Base-by-base conservation (phyloP, 2,888 invertebrate species). In the Ochlodes sylvanus region DNA sequence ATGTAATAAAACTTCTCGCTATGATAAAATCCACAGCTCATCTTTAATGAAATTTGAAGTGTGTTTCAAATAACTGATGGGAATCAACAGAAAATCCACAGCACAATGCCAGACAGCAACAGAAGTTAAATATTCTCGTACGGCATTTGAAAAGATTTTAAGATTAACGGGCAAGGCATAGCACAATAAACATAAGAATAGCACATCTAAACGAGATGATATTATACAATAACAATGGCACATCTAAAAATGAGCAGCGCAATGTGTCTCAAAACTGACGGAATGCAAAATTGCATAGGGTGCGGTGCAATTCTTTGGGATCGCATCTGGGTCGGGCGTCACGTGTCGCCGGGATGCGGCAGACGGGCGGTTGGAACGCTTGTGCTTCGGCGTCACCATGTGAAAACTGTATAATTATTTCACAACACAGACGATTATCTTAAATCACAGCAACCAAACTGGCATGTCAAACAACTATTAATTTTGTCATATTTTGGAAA, bases 221-320 rank as follows among this genome's bases (percentile, higher is more conserved):
- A 50, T 50, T 50, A 50, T 50, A 19, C 19, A 50, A 64, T 61
- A 63, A 54, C 27, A 54, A 66, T 62, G 55, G 52, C 68, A 69
- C 63, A 72, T 55, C 55, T 69, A 50, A 70, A 72, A 70, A 69
- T 66, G 63, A 68, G 71, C 50, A 70, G 68, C 68, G 57, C 71
- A 73, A 73, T 72, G 73, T 72, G 70, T 71, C 73, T 71, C 68
- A 69, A 70, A 63, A 68, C 17, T 63, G 12, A 75, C 78, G 78
- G 78, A 82, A 84, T 84, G 84, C 83, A 86, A 83, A 85, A 85
- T 80, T 80, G 80, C 78, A 79, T 76, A 76, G 78, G 73, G 76
- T 82, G 86, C 77, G 42, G 79, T 80, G 81, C 80, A 81, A 79
- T 83, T 81, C 82, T 85, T 77, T 66, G 58, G 47, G 75, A 73